Percentiles rank a stretch among this genome's conserved stretches.
These are phyloP conservation scores for Drosophila ogumai DNA, from an alignment of 1,140 invertebrate genomes.

Conservation along the genomic window DNA sequence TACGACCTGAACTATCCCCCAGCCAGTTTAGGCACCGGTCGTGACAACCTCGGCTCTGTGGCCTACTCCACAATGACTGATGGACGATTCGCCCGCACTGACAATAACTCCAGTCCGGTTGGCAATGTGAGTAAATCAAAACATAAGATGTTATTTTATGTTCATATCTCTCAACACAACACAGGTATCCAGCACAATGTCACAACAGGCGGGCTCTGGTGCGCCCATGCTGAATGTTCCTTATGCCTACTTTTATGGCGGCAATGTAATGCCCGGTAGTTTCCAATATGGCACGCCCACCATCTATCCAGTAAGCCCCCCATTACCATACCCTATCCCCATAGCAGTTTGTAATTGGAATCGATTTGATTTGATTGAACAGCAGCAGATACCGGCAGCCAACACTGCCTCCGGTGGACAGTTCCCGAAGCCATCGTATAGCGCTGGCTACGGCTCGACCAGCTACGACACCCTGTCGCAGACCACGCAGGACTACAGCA, in stretches of 20 bases:
- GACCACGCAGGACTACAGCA: slow-evolving; percentile 87
- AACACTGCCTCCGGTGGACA: slow-evolving; percentile 88
- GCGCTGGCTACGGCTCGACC: slow-evolving; percentile 87
- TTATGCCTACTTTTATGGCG: slow-evolving; percentile 90
- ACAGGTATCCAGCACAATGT: slow-evolving; percentile 88
- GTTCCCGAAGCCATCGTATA: slow-evolving; percentile 89
- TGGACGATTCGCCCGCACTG: slow-evolving; percentile 91
- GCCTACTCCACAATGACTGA: slow-evolving; percentile 91
- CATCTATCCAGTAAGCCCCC: slow-evolving; percentile 87
- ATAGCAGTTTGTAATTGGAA: neutral
- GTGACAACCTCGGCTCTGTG: slow-evolving; percentile 89
- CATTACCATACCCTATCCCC: neutral
- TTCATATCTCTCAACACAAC: neutral
- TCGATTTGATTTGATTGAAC: neutral
- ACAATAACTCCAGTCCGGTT: slow-evolving; percentile 93
- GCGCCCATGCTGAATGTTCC: slow-evolving; percentile 85
- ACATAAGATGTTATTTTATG: no score
- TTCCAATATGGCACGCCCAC: slow-evolving; percentile 91
- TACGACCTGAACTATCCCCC: slow-evolving; percentile 90
- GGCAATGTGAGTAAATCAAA: slow-evolving; percentile 70
- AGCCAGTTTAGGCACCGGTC: slow-evolving; percentile 87
- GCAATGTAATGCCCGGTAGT: slow-evolving; percentile 89
- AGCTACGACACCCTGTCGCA: slow-evolving; percentile 89
- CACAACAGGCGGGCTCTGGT: slow-evolving; percentile 87
- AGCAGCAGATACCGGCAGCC: slow-evolving; percentile 88